Percentiles rank a stretch among this genome's conserved stretches.
Conservation (phyloP, 2,113 vertebrate genomes). For the Heptranchias perlo region DNA sequence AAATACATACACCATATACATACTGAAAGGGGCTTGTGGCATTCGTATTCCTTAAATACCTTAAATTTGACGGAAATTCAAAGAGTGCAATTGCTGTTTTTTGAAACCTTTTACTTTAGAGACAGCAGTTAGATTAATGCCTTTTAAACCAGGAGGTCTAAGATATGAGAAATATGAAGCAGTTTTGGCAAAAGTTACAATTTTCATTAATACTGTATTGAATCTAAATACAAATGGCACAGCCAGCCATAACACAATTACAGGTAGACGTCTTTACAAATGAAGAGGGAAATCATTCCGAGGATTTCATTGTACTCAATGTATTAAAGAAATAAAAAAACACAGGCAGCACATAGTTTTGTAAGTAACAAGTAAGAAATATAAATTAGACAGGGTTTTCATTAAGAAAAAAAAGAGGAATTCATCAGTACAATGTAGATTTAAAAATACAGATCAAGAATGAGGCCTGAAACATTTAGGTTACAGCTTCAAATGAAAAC, state of each 20-base stretch:
- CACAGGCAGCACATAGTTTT: not conserved
- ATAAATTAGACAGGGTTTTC: conserved; percentile 31
- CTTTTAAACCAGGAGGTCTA: not conserved
- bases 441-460: conserved; percentile 11
- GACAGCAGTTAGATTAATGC: not conserved
- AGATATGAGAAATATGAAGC: not conserved
- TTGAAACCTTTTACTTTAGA: not conserved
- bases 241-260: not conserved
- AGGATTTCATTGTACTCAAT: not conserved
- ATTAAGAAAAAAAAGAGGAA: not conserved
- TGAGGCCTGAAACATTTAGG: not conserved
- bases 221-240: not conserved
- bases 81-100: not conserved
- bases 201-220: not conserved
- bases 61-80: not conserved
- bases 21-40: not conserved
- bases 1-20: not conserved
- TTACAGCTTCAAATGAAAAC: conserved; percentile 12
- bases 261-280: not conserved
- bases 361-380: not conserved
- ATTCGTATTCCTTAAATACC: not conserved
- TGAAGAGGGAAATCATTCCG: not conserved
- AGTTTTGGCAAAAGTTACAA: conserved; percentile 29
- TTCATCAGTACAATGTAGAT: not conserved
- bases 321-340: not conserved